Conservation (phyloP, 2,113 vertebrate species). For the Panthera tigris region DNA sequence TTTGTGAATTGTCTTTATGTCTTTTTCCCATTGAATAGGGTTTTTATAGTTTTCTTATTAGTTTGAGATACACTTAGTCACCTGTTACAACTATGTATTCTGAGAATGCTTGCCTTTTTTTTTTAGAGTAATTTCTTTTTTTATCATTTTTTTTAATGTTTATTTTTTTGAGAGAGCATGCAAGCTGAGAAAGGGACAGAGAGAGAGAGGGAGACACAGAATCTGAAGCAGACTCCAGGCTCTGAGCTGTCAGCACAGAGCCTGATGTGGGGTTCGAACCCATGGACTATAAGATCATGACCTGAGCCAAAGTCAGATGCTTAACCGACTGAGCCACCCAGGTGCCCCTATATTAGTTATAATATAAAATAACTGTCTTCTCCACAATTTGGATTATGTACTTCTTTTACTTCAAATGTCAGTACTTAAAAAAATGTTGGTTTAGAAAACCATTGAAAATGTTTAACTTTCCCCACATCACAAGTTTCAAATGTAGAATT, state of each 20-base stretch:
- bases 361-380: not conserved
- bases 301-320: too few species aligned
- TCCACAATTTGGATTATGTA: not conserved
- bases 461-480: not conserved
- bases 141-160: not conserved
- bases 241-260: too few species aligned
- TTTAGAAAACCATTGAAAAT: not conserved
- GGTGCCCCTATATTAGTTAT: not conserved
- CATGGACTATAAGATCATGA: too few species aligned
- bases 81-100: not conserved
- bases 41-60: not conserved
- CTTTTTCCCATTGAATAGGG: not conserved
- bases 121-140: not conserved
- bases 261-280: too few species aligned
- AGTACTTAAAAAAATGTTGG: not conserved
- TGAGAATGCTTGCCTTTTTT: constrained; percentile 5
- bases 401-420: not conserved
- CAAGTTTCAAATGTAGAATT: not conserved
- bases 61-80: not conserved
- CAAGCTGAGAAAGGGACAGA: too few species aligned
- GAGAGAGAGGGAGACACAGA: too few species aligned
- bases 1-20: not conserved
- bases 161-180: not conserved
- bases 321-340: not conserved
- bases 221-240: too few species aligned